Evolutionary conservation across 2,113 vertebrate species (phyloP).

Genomic region (Thalassarche chlororhynchos): DNA sequence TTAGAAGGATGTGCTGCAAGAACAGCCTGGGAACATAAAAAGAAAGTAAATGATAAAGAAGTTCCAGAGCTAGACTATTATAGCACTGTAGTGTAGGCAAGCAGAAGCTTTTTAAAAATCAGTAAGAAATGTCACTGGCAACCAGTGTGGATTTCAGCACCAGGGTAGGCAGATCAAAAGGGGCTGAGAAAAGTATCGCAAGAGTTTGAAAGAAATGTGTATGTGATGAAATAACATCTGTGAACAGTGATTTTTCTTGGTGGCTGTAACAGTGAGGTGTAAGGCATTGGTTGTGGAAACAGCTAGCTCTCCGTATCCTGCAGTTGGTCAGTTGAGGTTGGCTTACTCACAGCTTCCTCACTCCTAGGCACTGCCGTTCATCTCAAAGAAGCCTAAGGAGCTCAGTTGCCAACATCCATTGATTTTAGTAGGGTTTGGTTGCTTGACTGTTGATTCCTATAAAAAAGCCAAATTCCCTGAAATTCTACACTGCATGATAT

Average conservation of each 20-base stretch:
- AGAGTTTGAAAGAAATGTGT: background rate
- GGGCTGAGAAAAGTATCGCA: background rate
- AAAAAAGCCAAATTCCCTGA: background rate
- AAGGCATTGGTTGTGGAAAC: background rate
- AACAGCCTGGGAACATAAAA: background rate
- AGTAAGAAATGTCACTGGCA: conserved; percentile 9
- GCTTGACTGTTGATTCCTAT: background rate
- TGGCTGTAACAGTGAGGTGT: background rate
- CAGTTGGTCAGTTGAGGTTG: background rate
- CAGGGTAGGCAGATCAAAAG: background rate
- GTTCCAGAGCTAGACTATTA: background rate
- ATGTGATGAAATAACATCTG: background rate
- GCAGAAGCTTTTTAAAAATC: conserved; percentile 54
- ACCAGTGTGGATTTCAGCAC: background rate
- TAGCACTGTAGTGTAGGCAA: background rate
- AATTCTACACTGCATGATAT: rapidly evolving
- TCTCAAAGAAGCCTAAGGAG: background rate
- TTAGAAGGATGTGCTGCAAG: background rate
- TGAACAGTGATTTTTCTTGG: background rate
- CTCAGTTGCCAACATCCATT: background rate
- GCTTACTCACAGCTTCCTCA: background rate
- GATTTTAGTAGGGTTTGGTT: background rate
- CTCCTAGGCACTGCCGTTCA: background rate
- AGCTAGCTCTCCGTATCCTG: background rate
- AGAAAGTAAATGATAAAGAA: background rate